Base-by-base conservation (phyloP, 2,888 invertebrate species). In the Kryphioiulus occultus region DNA sequence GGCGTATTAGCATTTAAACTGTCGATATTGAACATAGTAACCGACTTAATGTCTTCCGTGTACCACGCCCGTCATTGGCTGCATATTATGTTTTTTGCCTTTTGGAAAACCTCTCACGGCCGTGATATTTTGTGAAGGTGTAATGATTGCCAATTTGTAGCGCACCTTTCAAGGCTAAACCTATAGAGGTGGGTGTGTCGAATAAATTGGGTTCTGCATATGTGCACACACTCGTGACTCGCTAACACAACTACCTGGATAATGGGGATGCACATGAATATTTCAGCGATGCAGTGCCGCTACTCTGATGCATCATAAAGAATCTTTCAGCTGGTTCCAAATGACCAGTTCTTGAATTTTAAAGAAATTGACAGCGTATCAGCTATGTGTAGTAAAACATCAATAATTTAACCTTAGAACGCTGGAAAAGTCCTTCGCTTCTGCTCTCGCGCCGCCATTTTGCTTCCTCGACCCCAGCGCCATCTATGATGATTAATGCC, bases 111-210 rank as follows among this genome's bases (percentile, higher is more conserved):
- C 68, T 68, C 35, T 35, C 35, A 35, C 35, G 44, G 44, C 15
- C 44, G 44, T 44, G 26, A 78, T 78, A 30, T 59, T 22, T 26
- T 15, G 78, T 78, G 78, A 30, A 78, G 78, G 78, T 9, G 30
- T 78, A 78, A 78, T 78, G 15, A 78, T 78, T 78, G 30, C 78
- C 78, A 78, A 78, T 78, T 78, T 78, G 78, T 30, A 30, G 15
- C 12, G 78, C 78, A 30, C 78, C 12, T 78, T 78, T 78, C 78
- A 78, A 78, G 78, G 78, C 17, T 78, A 17, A 30, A 78, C 44
- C 15, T 30, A 30, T 30, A 12, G 0, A 4, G 78, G 78, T 78
- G 30, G 30, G 78, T 30, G 78, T 78, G 78, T 78, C 30, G 30
- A 30, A 78, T 7, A 30, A 30, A 15, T 15, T 78, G 78, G 78